These are phyloP conservation scores for Triplophysa dalaica DNA, from an alignment of 2,113 vertebrate genomes.

Conservation along the genomic window DNA sequence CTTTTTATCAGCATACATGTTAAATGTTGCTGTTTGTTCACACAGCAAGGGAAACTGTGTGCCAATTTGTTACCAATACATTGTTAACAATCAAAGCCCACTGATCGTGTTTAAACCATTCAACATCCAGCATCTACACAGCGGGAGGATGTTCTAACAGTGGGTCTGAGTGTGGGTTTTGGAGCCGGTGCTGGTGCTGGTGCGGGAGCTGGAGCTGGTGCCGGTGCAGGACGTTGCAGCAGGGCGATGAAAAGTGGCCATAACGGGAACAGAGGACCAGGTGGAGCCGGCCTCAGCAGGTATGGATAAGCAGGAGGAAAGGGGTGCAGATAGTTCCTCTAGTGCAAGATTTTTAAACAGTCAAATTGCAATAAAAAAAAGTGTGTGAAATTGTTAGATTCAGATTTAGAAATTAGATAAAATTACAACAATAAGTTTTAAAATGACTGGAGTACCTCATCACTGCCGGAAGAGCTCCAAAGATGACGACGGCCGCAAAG, in stretches of 20 bases:
- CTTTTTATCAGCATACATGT: background rate
- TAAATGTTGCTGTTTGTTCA: background rate
- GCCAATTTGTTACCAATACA: background rate
- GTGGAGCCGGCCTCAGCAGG: background rate
- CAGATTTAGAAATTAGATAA: background rate
- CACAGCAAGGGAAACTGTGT: background rate
- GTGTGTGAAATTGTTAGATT: background rate
- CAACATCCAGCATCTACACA: slow-evolving; percentile 57
- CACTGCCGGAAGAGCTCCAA: slow-evolving; percentile 56
- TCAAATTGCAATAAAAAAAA: background rate
- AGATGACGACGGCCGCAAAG: background rate
- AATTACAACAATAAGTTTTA: background rate
- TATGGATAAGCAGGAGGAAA: slow-evolving; percentile 4
- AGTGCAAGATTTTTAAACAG: background rate
- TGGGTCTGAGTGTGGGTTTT: background rate
- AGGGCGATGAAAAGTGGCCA: slow-evolving; percentile 52
- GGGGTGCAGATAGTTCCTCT: slow-evolving; percentile 24
- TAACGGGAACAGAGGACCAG: slow-evolving; percentile 10
- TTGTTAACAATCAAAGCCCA: background rate
- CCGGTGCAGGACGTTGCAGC: slow-evolving; percentile 13
- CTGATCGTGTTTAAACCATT: too few relatives aligned
- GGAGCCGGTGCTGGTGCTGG: background rate
- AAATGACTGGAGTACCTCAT: slow-evolving; percentile 51
- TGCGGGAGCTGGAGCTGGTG: background rate
- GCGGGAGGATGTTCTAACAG: background rate